Conservation (phyloP, 1,140 invertebrate genomes). For the Pseudachorutes palmiensis region DNA sequence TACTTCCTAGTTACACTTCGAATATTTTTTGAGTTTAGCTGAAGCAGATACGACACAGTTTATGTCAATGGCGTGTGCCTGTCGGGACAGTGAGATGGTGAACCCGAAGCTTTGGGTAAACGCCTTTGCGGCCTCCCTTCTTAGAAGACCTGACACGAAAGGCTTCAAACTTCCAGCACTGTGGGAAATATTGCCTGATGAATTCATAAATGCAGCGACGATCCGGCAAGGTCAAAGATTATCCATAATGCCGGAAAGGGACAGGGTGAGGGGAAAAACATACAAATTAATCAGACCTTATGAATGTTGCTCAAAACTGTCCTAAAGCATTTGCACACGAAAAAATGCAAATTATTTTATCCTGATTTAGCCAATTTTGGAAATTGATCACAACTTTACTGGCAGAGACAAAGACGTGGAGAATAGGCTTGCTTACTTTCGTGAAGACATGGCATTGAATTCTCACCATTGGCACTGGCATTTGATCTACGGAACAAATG, state of each 20-base stretch:
- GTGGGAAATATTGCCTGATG: slow-evolving; percentile 35
- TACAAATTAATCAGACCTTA: too few species aligned
- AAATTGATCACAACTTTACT: slow-evolving; percentile 13
- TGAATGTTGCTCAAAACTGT: too few species aligned
- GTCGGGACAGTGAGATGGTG: slow-evolving; percentile 31
- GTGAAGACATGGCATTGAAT: slow-evolving; percentile 30
- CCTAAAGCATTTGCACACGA: too few species aligned
- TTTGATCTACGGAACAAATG: slow-evolving; percentile 61
- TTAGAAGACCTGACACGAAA: slow-evolving; percentile 25
- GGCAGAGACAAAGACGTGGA: slow-evolving; percentile 17
- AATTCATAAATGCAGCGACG: slow-evolving; percentile 20
- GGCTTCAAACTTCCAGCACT: slow-evolving; percentile 31
- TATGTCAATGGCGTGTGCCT: slow-evolving; percentile 19
- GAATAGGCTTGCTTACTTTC: slow-evolving; percentile 24
- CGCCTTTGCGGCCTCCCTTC: slow-evolving; percentile 24
- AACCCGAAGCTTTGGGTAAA: slow-evolving; percentile 35
- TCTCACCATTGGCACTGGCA: slow-evolving; percentile 74
- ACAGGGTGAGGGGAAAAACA: too few species aligned
- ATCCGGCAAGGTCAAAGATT: slow-evolving; percentile 10
- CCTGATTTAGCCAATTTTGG: not conserved
- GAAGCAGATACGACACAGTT: too few species aligned
- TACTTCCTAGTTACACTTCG: too few species aligned
- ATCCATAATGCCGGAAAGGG: slow-evolving; percentile 17
- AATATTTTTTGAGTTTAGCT: too few species aligned
- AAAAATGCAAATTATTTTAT: too few species aligned